A percentile compares a stretch with the other conserved stretches of the same genome.
phyloP scores from a whole-genome alignment of 1,140 invertebrate genomes.

The Drosophila bifasciata region DNA sequence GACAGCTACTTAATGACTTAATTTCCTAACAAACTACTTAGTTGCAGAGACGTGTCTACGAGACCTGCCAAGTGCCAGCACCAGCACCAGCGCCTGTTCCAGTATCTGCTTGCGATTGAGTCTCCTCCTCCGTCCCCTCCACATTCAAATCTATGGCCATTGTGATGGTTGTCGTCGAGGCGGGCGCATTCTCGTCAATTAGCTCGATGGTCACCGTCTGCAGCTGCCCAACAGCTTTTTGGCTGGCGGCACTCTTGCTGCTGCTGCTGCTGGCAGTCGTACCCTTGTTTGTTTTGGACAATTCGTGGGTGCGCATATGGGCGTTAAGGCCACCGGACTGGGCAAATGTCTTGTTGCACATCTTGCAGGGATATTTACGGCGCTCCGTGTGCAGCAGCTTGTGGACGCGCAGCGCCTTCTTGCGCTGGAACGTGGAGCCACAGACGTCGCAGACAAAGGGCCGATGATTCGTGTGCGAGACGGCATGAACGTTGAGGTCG shows the following conservation, averaged over 20 bases:
- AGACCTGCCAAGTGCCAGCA: too few relatives aligned
- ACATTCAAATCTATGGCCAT: conserved; percentile 39
- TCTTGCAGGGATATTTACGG: conserved; percentile 85
- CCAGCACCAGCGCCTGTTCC: too few relatives aligned
- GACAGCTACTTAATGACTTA: too few relatives aligned
- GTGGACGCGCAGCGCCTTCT: conserved; percentile 77
- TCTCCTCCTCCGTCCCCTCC: conserved; percentile 4
- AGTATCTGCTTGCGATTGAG: not conserved
- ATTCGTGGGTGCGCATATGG: conserved; percentile 85
- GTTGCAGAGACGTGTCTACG: too few relatives aligned
- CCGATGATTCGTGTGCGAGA: conserved; percentile 84
- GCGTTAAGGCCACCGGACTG: conserved; percentile 86
- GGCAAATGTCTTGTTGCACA: conserved; percentile 86
- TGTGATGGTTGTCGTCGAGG: conserved; percentile 29
- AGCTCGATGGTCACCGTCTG: conserved; percentile 25
- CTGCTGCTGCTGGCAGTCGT: not conserved
- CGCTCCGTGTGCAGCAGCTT: conserved; percentile 84
- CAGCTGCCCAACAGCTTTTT: not conserved
- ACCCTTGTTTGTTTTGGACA: conserved; percentile 21
- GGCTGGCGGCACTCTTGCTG: not conserved
- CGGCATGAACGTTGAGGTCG: conserved; percentile 81
- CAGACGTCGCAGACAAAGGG: conserved; percentile 85
- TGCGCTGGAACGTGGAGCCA: conserved; percentile 78
- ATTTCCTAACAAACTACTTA: too few relatives aligned
- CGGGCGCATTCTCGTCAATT: conserved; percentile 13